Evolutionary conservation across 2,797 vertebrate genomes (phyloP).

Genomic region (Pangasius djambal): DNA sequence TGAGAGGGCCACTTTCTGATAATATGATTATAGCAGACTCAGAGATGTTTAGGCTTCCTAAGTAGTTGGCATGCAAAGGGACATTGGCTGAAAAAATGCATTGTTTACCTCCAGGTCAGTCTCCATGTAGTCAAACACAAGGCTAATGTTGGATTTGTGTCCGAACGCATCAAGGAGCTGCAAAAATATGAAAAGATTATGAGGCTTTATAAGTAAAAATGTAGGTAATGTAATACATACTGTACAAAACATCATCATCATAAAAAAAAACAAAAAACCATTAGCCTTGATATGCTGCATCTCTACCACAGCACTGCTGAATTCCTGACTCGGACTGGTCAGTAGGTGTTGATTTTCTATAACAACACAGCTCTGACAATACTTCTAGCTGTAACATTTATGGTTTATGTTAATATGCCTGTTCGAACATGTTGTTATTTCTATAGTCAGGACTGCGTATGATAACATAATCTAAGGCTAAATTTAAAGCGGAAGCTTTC

Average conservation of each 20-base stretch:
- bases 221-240: background rate
- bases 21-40: background rate
- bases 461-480: background rate
- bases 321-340: background rate
- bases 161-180: slow-evolving; percentile 97
- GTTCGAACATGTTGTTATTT: background rate
- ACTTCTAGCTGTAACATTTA: background rate
- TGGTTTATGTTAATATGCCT: background rate
- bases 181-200: slow-evolving; percentile 1
- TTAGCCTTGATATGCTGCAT: background rate
- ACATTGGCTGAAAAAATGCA: background rate
- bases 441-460: background rate
- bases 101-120: slow-evolving; percentile 91
- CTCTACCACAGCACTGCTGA: background rate
- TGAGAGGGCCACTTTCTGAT: slow-evolving; percentile 3
- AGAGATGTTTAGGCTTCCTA: background rate
- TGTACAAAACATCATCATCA: background rate
- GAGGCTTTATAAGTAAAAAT: background rate
- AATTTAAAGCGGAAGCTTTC: background rate
- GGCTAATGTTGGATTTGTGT: slow-evolving; percentile 97
- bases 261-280: background rate
- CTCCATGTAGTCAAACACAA: slow-evolving; percentile 99
- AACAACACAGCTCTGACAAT: background rate
- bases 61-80: slow-evolving; percentile 9
- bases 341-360: background rate